Evolutionary conservation across 1,140 invertebrate species (phyloP), one percentile per base, ranked within the genome.

Genomic region (Drosophila pseudoananassae): DNA sequence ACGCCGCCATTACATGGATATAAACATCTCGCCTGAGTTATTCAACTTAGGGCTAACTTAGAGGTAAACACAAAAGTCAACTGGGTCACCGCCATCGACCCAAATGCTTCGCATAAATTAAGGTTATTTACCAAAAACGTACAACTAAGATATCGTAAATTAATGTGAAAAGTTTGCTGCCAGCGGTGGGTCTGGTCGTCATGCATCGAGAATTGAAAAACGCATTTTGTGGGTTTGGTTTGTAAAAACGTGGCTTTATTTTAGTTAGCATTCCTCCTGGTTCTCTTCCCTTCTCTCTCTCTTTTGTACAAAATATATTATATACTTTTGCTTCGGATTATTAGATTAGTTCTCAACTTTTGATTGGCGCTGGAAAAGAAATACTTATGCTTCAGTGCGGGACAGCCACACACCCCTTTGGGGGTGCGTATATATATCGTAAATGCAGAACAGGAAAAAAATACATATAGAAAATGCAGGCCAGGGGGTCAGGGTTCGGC

Each of bases 221-320:
- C 83, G 53, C 83, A 69, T 88, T 87, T 52, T 55, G 58, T 61
- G 33, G 45, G 52, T 61, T 85, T 85, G 55, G 72, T 87, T 73
- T 82, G 61, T 84, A 83, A 82, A 79, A 82, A 70, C 51, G 56
- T 83, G 65, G 61, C 66, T 87, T 87, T 83, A 80, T 82, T 87
- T 74, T 55, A 65, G 68, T 57, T 78, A 52, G 54, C 31, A 53
- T 69, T 43, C 23, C 55, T 64, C 46, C 40, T 53, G 40, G 31
- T 51, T 59, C 55, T 60, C 47, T 17, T 47, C 15, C 20, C 17
- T 50, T 51, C 29, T 50, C 36, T 50, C 25, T 71, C 36, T 23
- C 58, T 47, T 76, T 80, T 81, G 78, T 69, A 74, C 71, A 74
- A 74, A 73, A 74, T 59, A 72, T 73, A 74, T 43, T 74, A 65